phyloP scores from a whole-genome alignment of 2,888 invertebrate genomes.

The Perithous albicinctus region DNA sequence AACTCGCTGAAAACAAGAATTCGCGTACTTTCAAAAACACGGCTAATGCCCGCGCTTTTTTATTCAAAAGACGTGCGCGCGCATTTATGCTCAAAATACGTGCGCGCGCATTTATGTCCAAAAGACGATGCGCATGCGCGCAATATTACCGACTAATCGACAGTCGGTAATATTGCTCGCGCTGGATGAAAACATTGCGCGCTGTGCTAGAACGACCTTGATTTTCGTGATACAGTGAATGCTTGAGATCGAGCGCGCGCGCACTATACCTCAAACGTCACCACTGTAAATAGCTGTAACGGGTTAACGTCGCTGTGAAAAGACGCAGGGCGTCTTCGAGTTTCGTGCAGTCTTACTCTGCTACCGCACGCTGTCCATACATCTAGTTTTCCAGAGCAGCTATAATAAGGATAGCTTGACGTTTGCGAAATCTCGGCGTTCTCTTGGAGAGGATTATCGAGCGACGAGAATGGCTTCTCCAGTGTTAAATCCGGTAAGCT shows the following conservation, averaged over 20 bases:
- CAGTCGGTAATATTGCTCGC: no score
- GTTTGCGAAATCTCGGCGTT: not conserved
- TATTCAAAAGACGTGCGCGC: no score
- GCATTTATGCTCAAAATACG: no score
- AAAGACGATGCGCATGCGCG: no score
- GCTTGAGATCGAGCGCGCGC: not conserved
- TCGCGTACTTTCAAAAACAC: no score
- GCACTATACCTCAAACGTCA: slow-evolving; percentile 74
- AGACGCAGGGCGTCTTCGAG: slow-evolving; percentile 67
- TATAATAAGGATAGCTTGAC: not conserved
- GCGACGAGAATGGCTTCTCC: slow-evolving; percentile 78
- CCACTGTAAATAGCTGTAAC: slow-evolving; percentile 79
- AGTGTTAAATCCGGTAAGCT: slow-evolving; percentile 82
- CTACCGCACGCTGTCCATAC: not conserved
- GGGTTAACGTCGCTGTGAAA: slow-evolving; percentile 41
- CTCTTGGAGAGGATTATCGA: not conserved
- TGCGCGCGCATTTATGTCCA: no score
- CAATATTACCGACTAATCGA: no score
- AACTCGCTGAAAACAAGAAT: not conserved
- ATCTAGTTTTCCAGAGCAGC: not conserved
- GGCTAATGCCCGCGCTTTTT: no score
- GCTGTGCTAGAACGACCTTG: not conserved
- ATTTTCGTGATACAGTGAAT: not conserved
- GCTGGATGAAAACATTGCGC: not conserved
- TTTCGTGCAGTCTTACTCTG: slow-evolving; percentile 57